A percentile compares a stretch with the other conserved stretches of the same genome.
Evolutionary conservation across 2,888 invertebrate species (phyloP).

Genomic region (Sipunculus nudus): DNA sequence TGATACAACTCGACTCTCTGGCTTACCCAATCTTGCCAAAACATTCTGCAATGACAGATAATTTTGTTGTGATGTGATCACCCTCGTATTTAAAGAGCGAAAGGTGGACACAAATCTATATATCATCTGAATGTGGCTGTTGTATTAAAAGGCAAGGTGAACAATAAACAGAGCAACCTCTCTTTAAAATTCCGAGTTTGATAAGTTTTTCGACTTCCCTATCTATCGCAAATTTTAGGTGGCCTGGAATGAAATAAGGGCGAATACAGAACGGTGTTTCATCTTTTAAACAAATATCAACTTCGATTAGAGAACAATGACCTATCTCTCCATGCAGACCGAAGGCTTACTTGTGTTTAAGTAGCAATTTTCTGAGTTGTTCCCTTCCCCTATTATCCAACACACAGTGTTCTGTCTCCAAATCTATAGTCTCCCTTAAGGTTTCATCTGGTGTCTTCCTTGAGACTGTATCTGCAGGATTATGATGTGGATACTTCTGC

Average conservation of each 20-base stretch:
- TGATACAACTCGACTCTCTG: not conserved
- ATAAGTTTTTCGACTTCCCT: not conserved
- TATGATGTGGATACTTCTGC: not conserved
- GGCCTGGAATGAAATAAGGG: not conserved
- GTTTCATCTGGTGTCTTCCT: not conserved
- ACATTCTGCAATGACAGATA: not conserved
- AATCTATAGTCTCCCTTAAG: not conserved
- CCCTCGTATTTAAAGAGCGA: not conserved
- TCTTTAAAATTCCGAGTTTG: not conserved
- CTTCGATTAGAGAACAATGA: not conserved
- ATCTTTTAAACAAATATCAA: not conserved
- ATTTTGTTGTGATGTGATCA: not conserved
- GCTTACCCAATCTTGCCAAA: not conserved
- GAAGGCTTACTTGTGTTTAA: not conserved
- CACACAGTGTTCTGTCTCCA: not conserved
- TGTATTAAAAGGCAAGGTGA: not conserved
- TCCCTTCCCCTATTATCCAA: too few relatives aligned
- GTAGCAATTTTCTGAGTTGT: too few relatives aligned
- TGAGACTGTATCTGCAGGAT: not conserved
- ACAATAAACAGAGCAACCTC: not conserved
- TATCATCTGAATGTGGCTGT: not conserved
- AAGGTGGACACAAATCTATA: not conserved
- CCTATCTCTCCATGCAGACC: not conserved
- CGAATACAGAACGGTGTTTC: not conserved
- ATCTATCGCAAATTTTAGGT: not conserved